Percentiles rank a stretch among this genome's conserved stretches.
phyloP scores from a whole-genome alignment of 2,113 vertebrate genomes.

The Pteruthius melanotis region DNA sequence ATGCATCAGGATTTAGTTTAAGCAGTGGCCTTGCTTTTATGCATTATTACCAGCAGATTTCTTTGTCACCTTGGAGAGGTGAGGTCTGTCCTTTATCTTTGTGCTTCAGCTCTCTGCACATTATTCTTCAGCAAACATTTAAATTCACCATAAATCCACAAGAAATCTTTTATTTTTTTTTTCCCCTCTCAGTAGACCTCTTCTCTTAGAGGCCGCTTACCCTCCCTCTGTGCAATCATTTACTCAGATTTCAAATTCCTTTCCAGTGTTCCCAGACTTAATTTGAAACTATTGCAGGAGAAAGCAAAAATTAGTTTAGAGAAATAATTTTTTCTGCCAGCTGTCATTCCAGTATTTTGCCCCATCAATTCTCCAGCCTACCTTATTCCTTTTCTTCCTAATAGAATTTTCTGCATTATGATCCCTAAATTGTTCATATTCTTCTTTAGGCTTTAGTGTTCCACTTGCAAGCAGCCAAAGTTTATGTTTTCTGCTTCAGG shows the following conservation, averaged over 20 bases:
- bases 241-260: not conserved
- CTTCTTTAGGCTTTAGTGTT: not conserved
- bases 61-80: not conserved
- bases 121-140: slow-evolving; percentile 35
- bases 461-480: not conserved
- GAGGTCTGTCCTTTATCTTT: slow-evolving; percentile 9
- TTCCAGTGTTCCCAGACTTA: not conserved
- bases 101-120: not conserved
- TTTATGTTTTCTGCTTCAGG: not conserved
- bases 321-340: not conserved
- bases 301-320: not conserved
- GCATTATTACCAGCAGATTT: not conserved
- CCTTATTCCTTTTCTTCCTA: not conserved
- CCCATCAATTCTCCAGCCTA: not conserved
- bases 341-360: not conserved
- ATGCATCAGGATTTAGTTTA: not conserved
- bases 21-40: not conserved
- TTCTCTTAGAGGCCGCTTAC: not conserved
- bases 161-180: not conserved
- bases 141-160: slow-evolving; percentile 15
- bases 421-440: not conserved
- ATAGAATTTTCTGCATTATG: not conserved
- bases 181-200: not conserved
- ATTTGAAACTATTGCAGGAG: not conserved
- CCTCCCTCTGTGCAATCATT: not conserved